Conservation (phyloP, 2,888 invertebrate species). For the Seira ritae region DNA sequence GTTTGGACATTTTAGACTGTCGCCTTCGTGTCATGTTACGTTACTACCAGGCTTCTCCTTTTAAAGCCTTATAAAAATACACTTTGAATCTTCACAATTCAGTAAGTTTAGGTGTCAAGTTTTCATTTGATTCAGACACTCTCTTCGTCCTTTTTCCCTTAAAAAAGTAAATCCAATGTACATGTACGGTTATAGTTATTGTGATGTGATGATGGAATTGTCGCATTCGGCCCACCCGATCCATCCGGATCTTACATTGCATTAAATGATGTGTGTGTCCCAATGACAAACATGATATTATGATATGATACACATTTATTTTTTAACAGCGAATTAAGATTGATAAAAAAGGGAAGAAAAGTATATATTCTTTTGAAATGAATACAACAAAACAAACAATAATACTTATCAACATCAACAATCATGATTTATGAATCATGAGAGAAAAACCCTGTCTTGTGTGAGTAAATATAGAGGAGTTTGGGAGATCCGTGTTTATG, state of each 20-base stretch:
- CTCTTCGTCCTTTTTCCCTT: slow-evolving; percentile 22
- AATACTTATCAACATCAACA: slow-evolving; percentile 16
- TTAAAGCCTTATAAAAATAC: slow-evolving; percentile 14
- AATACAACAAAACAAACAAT: slow-evolving; percentile 36
- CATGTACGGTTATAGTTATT: no score
- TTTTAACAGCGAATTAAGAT: no score
- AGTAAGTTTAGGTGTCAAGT: slow-evolving; percentile 58
- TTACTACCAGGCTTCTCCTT: neutral
- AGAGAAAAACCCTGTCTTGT: no score
- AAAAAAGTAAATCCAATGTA: neutral
- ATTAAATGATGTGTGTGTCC: slow-evolving; percentile 45
- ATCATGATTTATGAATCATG: no score
- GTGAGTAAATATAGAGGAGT: slow-evolving; percentile 11
- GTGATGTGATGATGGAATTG: no score
- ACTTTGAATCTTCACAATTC: slow-evolving; percentile 29
- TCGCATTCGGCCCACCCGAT: slow-evolving; percentile 32
- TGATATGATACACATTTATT: slow-evolving; percentile 17
- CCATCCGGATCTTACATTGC: neutral
- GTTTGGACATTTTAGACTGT: slow-evolving; percentile 29
- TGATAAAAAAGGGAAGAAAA: slow-evolving; percentile 18
- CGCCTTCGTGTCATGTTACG: slow-evolving; percentile 44
- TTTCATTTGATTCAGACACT: slow-evolving; percentile 34
- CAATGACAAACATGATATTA: slow-evolving; percentile 10
- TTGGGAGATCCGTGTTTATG: slow-evolving; percentile 37
- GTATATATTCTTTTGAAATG: slow-evolving; percentile 27